A percentile compares a stretch with the other conserved stretches of the same genome.
Conservation (phyloP, 1,140 invertebrate species). For the Ostrea denselamellosa region DNA sequence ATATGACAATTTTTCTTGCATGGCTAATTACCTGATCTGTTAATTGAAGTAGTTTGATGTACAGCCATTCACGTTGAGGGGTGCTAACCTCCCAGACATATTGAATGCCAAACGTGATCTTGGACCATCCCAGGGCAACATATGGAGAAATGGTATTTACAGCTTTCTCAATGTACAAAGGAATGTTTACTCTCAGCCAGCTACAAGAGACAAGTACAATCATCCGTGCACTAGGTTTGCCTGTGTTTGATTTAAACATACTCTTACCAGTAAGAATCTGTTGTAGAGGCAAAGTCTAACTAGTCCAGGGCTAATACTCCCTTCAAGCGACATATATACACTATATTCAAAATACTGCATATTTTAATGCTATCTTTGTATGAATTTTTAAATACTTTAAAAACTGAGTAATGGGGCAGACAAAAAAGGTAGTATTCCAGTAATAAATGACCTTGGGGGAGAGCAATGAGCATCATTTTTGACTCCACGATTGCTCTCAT, state of each 20-base stretch:
- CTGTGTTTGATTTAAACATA: background rate
- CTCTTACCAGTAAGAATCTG: too few relatives aligned
- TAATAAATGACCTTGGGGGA: too few relatives aligned
- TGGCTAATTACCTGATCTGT: conserved; percentile 5
- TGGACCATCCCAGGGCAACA: conserved; percentile 58
- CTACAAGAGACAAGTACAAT: conserved; percentile 55
- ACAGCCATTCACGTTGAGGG: conserved; percentile 63
- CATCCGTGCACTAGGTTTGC: background rate
- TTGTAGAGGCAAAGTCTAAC: too few relatives aligned
- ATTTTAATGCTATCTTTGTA: too few relatives aligned
- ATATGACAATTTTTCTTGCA: background rate
- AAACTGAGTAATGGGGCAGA: too few relatives aligned
- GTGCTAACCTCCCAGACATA: conserved; percentile 58
- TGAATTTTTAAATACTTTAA: too few relatives aligned
- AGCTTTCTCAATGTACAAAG: conserved; percentile 64
- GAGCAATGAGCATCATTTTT: too few relatives aligned
- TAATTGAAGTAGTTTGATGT: conserved; percentile 58
- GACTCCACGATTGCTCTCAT: too few relatives aligned
- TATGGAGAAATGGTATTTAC: conserved; percentile 64
- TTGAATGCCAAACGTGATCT: conserved; percentile 44
- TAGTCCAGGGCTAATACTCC: too few relatives aligned
- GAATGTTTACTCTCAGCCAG: conserved; percentile 69
- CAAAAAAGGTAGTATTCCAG: too few relatives aligned
- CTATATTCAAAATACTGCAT: too few relatives aligned
- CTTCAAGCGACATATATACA: too few relatives aligned